A percentile compares a stretch with the other conserved stretches of the same genome.
These are phyloP conservation scores for Resseliella maxima DNA, from an alignment of 2,888 invertebrate species.

Conservation along the genomic window DNA sequence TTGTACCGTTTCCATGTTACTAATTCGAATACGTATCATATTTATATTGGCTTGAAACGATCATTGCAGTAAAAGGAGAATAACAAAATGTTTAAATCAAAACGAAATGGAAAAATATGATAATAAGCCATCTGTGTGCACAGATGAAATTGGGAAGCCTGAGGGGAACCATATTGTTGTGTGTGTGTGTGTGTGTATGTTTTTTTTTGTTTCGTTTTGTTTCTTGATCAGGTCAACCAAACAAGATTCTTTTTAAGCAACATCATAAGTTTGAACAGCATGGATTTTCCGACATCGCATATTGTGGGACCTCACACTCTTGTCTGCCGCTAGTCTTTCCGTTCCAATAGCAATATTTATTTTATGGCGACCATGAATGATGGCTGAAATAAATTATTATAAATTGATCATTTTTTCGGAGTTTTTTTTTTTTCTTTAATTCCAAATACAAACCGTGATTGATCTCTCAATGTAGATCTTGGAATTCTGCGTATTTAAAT, in stretches of 20 bases:
- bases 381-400: constrained; percentile 40
- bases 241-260: constrained; percentile 3
- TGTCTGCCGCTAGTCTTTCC: background rate
- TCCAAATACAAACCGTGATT: background rate
- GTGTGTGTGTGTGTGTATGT: too few relatives aligned
- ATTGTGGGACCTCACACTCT: constrained; percentile 42
- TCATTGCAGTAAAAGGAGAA: constrained; percentile 1
- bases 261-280: constrained; percentile 42
- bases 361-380: constrained; percentile 35
- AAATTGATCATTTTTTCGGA: constrained; percentile 25
- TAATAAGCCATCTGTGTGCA: constrained; percentile 33
- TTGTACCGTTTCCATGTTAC: constrained; percentile 2
- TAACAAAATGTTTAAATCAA: background rate
- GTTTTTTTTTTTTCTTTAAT: background rate
- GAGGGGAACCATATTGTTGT: background rate
- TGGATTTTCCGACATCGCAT: background rate
- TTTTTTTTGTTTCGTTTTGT: background rate
- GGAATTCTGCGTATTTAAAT: constrained; percentile 47
- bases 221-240: background rate
- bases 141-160: background rate
- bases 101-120: constrained; percentile 33
- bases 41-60: background rate
- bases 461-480: background rate
- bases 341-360: background rate
- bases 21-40: constrained; percentile 4